A percentile compares a stretch with the other conserved stretches of the same genome.
Evolutionary conservation across 2,888 invertebrate species (phyloP).

Genomic region (Xanthorhoe designata): DNA sequence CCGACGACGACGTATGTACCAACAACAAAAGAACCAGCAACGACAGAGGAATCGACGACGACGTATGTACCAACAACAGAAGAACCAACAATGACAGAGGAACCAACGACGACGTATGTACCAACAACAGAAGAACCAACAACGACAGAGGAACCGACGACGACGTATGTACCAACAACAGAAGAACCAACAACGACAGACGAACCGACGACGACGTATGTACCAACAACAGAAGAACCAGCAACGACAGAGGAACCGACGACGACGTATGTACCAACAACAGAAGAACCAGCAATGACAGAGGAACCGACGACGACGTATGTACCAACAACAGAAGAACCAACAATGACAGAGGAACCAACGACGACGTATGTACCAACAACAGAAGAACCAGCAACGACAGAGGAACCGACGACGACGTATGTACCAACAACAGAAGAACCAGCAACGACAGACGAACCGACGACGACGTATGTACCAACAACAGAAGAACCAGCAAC

Average conservation of each 20-base stretch:
- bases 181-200: conserved; percentile 13
- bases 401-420: no score
- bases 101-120: background rate
- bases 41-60: conserved; percentile 4
- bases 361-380: background rate
- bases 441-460: no score
- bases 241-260: conserved; percentile 6
- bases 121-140: conserved; percentile 12
- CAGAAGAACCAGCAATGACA: background rate
- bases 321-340: conserved; percentile 5
- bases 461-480: no score
- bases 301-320: no score
- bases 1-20: no score
- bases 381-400: background rate
- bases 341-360: background rate
- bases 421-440: no score
- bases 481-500: no score
- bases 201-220: no score
- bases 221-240: conserved; percentile 6
- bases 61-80: conserved; percentile 15
- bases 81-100: background rate
- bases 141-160: no score
- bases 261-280: conserved; percentile 17
- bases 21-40: conserved; percentile 4
- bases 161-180: conserved; percentile 19